These are phyloP conservation scores for Arizona elegans DNA, from an alignment of 2,113 vertebrate species.

Conservation along the genomic window DNA sequence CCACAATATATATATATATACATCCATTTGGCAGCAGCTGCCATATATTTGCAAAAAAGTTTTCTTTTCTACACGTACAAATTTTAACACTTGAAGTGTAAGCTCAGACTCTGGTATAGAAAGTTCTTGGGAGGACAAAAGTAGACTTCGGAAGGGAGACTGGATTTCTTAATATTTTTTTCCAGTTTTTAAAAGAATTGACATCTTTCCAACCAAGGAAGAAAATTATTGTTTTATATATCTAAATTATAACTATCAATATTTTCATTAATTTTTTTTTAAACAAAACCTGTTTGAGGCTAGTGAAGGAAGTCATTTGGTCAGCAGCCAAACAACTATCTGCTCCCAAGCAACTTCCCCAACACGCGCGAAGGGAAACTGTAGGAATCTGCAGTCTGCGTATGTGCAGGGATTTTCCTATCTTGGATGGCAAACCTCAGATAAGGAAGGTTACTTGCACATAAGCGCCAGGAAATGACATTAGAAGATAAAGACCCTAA, in stretches of 20 bases:
- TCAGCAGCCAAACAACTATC: constrained; percentile 47
- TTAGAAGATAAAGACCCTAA: too few species aligned
- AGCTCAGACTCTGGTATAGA: constrained; percentile 77
- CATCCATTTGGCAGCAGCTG: constrained; percentile 82
- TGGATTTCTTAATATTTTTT: too few species aligned
- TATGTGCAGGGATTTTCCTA: too few species aligned
- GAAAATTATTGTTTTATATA: too few species aligned
- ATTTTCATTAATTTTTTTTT: constrained; percentile 79
- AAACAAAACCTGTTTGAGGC: constrained; percentile 78
- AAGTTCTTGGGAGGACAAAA: constrained; percentile 35
- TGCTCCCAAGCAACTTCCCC: constrained; percentile 43
- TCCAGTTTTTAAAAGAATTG: too few species aligned
- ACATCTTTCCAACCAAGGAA: too few species aligned
- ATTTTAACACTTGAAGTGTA: constrained; percentile 83
- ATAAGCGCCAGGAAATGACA: too few species aligned
- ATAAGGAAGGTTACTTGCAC: too few species aligned
- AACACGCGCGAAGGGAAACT: constrained; percentile 62
- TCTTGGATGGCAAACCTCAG: too few species aligned
- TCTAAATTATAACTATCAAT: constrained; percentile 1
- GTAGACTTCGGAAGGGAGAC: too few species aligned
- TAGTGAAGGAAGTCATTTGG: constrained; percentile 60
- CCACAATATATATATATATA: constrained; percentile 76
- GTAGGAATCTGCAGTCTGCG: too few species aligned
- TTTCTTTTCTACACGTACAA: constrained; percentile 80
- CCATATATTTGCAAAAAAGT: constrained; percentile 79